phyloP scores from a whole-genome alignment of 2,888 invertebrate genomes.

The Agrochola litura region DNA sequence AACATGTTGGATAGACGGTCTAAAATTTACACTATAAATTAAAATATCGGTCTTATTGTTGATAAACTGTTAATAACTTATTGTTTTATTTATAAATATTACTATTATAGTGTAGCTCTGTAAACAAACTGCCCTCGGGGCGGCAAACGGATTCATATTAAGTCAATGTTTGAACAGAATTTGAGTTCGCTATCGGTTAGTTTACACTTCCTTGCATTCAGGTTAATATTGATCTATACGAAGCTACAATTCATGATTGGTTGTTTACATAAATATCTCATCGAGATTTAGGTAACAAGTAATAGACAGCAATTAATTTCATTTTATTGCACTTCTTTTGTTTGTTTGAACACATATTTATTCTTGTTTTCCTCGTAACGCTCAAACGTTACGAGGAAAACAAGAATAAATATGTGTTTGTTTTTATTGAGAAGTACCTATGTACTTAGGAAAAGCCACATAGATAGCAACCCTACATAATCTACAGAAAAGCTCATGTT shows the following conservation, averaged over 20 bases:
- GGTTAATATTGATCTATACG: conserved; percentile 21
- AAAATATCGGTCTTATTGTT: neutral
- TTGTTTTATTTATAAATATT: conserved; percentile 5
- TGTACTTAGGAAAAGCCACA: neutral
- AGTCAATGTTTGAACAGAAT: conserved; percentile 37
- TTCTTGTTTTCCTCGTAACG: too few species aligned
- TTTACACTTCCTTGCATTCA: conserved; percentile 28
- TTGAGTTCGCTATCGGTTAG: conserved; percentile 12
- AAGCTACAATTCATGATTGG: conserved; percentile 6
- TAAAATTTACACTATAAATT: neutral
- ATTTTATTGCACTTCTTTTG: conserved; percentile 37
- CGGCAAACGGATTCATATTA: conserved; percentile 7
- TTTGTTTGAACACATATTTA: too few species aligned
- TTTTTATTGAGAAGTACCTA: conserved; percentile 8
- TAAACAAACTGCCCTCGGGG: neutral
- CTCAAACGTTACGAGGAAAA: conserved; percentile 16
- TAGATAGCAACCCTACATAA: neutral
- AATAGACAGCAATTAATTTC: conserved; percentile 18
- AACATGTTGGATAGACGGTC: neutral
- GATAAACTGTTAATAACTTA: neutral
- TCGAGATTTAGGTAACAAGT: neutral
- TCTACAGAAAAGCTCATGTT: neutral
- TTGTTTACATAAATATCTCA: conserved; percentile 7
- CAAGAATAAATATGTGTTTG: conserved; percentile 11
- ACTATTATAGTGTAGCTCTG: neutral